Conservation (phyloP, 2,113 vertebrate species). For the Sula dactylatra region DNA sequence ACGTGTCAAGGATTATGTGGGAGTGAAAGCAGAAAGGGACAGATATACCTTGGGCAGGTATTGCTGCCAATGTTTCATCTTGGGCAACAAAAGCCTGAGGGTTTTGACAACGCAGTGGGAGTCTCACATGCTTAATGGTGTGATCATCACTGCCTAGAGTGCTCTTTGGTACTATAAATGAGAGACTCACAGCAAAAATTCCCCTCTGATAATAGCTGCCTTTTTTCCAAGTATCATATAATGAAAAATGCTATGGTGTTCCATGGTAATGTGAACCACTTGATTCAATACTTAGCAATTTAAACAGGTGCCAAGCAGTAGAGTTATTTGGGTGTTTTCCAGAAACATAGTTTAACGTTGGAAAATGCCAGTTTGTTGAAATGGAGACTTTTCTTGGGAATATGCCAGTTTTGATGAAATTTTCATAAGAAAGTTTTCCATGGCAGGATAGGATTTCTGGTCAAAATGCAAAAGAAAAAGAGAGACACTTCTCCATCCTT, state of each 20-base stretch:
- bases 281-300: conserved; percentile 33
- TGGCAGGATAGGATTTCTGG: conserved; percentile 10
- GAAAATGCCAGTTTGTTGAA: conserved; percentile 18
- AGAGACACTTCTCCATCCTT: not conserved
- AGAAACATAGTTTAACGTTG: conserved; percentile 5
- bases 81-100: not conserved
- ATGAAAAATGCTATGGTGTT: not conserved
- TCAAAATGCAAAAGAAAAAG: not conserved
- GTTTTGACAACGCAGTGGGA: not conserved
- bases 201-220: not conserved
- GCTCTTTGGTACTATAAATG: not conserved
- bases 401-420: conserved; percentile 16
- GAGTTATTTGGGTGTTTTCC: conserved; percentile 14
- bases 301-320: conserved; percentile 7
- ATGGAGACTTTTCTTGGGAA: not conserved
- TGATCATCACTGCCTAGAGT: not conserved
- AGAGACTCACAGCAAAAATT: not conserved
- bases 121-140: not conserved
- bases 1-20: not conserved
- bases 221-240: not conserved
- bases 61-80: not conserved
- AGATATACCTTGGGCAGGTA: not conserved
- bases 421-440: conserved; percentile 19
- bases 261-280: not conserved
- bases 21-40: not conserved